A percentile compares a stretch with the other conserved stretches of the same genome.
These are phyloP conservation scores for Dyspetes luteomarginatus DNA, from an alignment of 2,888 invertebrate genomes.

Conservation along the genomic window DNA sequence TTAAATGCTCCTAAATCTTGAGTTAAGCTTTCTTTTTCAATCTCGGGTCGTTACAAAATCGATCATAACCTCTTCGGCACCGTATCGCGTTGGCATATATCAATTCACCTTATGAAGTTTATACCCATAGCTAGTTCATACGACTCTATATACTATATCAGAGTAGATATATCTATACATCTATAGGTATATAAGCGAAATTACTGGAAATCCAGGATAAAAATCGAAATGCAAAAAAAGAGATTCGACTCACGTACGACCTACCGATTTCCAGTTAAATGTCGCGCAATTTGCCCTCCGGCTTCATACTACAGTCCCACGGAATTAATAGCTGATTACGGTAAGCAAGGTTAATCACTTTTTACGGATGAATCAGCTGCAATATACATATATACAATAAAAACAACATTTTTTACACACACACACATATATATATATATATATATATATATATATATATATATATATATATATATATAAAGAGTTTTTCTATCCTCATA, in stretches of 20 bases:
- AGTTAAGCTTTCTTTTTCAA: constrained; percentile 2
- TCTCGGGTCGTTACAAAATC: constrained; percentile 34
- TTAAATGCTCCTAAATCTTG: too few relatives aligned
- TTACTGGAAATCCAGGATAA: constrained; percentile 1
- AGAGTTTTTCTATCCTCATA: neutral
- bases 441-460: neutral
- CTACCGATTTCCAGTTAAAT: constrained; percentile 80
- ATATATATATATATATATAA: neutral
- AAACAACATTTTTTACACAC: constrained; percentile 2
- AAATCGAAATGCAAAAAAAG: constrained; percentile 28
- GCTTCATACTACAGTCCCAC: constrained; percentile 77
- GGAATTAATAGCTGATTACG: constrained; percentile 82
- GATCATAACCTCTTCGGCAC: constrained; percentile 1
- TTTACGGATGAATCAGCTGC: constrained; percentile 78
- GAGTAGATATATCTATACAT: neutral
- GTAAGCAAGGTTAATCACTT: constrained; percentile 82
- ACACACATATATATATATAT: neutral
- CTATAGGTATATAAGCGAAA: neutral
- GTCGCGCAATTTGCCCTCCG: constrained; percentile 78
- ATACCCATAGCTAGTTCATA: constrained; percentile 8
- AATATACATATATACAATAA: neutral
- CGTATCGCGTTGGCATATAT: neutral
- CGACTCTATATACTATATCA: neutral
- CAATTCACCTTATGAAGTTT: neutral
- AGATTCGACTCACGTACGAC: constrained; percentile 80